Evolutionary conservation across 2,888 invertebrate genomes (phyloP), one percentile per base, ranked within the genome.

Genomic region (Caenorhabditis virilis): DNA sequence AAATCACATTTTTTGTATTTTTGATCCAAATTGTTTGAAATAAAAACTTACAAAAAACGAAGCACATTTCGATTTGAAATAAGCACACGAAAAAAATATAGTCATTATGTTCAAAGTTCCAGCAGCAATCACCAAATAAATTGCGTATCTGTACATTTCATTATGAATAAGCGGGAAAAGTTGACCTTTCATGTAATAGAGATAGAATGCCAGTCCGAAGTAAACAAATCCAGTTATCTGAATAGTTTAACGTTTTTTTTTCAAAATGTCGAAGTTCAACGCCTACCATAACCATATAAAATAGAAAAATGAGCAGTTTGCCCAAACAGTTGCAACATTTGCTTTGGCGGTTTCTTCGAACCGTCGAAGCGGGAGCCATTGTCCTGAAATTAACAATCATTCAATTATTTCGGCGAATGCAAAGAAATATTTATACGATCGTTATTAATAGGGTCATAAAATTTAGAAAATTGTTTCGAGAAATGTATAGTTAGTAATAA

Each of bases 211-310:
- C 1, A 69, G 63, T 1, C 48, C 30, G 9, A 69, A 50, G 45
- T 66, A 60, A 0, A 69, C 33, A 3, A 41, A 45, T 25, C 69
- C 69, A 25, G 49, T 43, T 13, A 69, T 66, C 69, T 69, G 47
- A 47, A 69, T 62, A 27, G 30, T 25, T n/a, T n/a, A n/a, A n/a
- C n/a, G n/a, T n/a, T n/a, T n/a, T n/a, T n/a, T n/a, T n/a, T n/a
- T n/a, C n/a, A n/a, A n/a, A n/a, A n/a, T n/a, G n/a, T n/a, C n/a
- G n/a, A n/a, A n/a, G n/a, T n/a, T n/a, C n/a, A n/a, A n/a, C n/a
- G n/a, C n/a, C n/a, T n/a, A n/a, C n/a, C n/a, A n/a, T n/a, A n/a
- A n/a, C n/a, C n/a, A n/a, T n/a, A n/a, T n/a, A n/a, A n/a, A n/a
- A n/a, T n/a, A n/a, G n/a, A n/a, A n/a, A n/a, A n/a, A n/a, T n/a